phyloP scores from a whole-genome alignment of 2,888 invertebrate genomes.

The Napeogenes sylphis region DNA sequence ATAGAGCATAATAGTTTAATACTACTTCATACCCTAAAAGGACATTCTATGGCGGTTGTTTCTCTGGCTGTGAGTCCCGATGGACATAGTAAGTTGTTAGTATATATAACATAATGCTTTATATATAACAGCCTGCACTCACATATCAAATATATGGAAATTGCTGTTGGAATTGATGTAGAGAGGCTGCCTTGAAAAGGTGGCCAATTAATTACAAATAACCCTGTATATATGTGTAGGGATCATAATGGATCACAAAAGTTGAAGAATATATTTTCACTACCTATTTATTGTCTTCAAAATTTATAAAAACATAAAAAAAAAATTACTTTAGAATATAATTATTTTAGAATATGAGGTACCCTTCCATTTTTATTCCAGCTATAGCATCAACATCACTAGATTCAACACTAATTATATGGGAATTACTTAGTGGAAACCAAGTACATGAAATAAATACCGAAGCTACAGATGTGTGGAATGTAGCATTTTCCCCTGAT shows the following conservation, averaged over 20 bases:
- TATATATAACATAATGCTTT: no score
- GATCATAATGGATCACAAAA: no score
- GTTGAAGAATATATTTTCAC: no score
- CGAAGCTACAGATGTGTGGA: slow-evolving; percentile 95
- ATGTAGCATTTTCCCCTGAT: slow-evolving; percentile 94
- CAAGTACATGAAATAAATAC: slow-evolving; percentile 89
- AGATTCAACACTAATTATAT: slow-evolving; percentile 93
- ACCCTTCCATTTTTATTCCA: slow-evolving; percentile 41
- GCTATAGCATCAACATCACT: slow-evolving; percentile 93
- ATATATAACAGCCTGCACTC: no score
- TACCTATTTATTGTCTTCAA: no score
- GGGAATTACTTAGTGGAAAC: slow-evolving; percentile 91
- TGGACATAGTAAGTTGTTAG: slow-evolving; percentile 84
- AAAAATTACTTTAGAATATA: not conserved
- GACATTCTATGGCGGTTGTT: slow-evolving; percentile 94
- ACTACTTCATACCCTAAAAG: slow-evolving; percentile 86
- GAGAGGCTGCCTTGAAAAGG: no score
- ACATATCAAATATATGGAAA: no score
- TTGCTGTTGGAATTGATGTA: no score
- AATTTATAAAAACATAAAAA: not conserved
- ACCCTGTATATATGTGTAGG: no score
- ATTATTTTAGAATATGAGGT: no score
- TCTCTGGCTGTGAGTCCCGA: slow-evolving; percentile 93
- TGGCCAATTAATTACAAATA: no score
- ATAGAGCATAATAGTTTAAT: slow-evolving; percentile 82